phyloP scores from a whole-genome alignment of 2,113 vertebrate species.

The Isichthys henryi region DNA sequence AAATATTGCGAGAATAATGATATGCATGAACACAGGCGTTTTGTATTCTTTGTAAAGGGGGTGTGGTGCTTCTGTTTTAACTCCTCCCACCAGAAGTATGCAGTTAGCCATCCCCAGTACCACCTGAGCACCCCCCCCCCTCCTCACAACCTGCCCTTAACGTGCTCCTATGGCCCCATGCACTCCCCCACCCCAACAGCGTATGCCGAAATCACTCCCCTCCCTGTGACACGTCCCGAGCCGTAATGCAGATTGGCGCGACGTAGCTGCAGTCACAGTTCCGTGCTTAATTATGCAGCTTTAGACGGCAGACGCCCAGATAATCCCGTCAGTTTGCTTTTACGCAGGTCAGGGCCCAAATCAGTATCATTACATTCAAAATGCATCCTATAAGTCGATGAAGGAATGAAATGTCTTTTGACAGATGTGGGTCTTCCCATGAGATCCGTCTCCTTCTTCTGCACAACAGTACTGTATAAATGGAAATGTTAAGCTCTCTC shows the following conservation, averaged over 20 bases:
- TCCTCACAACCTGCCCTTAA: not conserved
- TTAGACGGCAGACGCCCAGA: not conserved
- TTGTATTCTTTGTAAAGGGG: not conserved
- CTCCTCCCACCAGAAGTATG: not conserved
- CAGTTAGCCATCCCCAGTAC: not conserved
- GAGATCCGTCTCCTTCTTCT: slow-evolving; percentile 43
- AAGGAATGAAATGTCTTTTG: slow-evolving; percentile 42
- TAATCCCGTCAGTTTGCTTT: slow-evolving; percentile 36
- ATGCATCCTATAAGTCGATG: slow-evolving; percentile 58
- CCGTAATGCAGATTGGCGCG: not conserved
- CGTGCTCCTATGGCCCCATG: not conserved
- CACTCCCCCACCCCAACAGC: not conserved
- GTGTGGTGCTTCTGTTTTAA: not conserved
- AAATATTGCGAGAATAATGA: not conserved
- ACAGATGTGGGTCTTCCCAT: slow-evolving; percentile 46
- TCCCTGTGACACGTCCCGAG: not conserved
- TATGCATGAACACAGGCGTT: not conserved
- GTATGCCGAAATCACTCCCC: not conserved
- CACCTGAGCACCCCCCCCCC: not conserved
- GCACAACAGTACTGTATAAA: slow-evolving; percentile 38
- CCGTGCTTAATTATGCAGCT: not conserved
- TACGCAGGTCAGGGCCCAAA: slow-evolving; percentile 50
- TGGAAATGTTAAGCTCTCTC: slow-evolving; percentile 50
- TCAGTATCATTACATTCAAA: slow-evolving; percentile 54
- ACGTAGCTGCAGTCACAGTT: not conserved